Evolutionary conservation across 2,797 vertebrate genomes (phyloP).

Genomic region (Sparidentex hasta): DNA sequence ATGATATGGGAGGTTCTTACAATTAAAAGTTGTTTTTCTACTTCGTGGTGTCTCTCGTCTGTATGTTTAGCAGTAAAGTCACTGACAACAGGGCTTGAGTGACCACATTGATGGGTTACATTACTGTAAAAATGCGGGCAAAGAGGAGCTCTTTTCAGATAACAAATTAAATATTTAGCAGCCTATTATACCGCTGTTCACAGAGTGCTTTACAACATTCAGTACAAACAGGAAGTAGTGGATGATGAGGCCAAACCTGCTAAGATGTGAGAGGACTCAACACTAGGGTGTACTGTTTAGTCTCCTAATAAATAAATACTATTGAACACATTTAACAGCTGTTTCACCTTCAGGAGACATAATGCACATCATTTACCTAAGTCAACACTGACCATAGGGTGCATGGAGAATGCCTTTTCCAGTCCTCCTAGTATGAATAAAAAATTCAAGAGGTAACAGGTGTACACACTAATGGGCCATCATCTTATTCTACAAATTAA

Average conservation of each 20-base stretch:
- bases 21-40: slow-evolving; percentile 65
- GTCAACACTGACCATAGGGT: not conserved
- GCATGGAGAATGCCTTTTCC: not conserved
- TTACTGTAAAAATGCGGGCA: not conserved
- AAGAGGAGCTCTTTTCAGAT: slow-evolving; percentile 4
- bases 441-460: not conserved
- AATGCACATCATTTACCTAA: not conserved
- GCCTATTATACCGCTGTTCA: not conserved
- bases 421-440: not conserved
- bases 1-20: slow-evolving; percentile 50
- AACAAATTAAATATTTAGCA: slow-evolving; percentile 42
- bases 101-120: not conserved
- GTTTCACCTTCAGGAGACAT: no score
- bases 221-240: not conserved
- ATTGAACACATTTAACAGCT: not conserved
- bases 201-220: not conserved
- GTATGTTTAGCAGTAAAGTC: not conserved
- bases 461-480: not conserved
- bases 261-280: not conserved
- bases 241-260: not conserved
- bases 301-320: not conserved
- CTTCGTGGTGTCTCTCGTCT: slow-evolving; percentile 1
- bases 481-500: no score
- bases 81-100: not conserved
- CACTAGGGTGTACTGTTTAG: not conserved